Conservation (phyloP, 1,140 invertebrate genomes). For the Panagrolaimus sp. region DNA sequence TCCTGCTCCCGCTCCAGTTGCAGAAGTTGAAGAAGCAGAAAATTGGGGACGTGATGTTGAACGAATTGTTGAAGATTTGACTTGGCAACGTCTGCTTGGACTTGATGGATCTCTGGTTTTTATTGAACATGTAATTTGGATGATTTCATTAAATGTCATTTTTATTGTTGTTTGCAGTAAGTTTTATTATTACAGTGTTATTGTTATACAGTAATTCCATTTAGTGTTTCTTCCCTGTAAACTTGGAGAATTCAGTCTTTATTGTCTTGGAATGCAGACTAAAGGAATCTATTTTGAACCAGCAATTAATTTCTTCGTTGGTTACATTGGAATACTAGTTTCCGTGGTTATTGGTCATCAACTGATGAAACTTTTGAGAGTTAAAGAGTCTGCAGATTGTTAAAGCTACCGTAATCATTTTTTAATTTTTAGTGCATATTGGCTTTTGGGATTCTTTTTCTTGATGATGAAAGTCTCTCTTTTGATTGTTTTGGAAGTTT, state of each 20-base stretch:
- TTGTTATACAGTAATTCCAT: conserved; percentile 10
- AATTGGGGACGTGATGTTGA: conserved; percentile 74
- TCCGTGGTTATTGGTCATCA: conserved; percentile 77
- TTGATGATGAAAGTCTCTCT: conserved; percentile 90
- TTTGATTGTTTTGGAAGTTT: conserved; percentile 86
- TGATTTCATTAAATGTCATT: conserved; percentile 88
- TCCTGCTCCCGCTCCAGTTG: conserved; percentile 29
- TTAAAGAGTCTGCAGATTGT: conserved; percentile 66
- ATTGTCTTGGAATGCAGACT: conserved; percentile 72
- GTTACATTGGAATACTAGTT: conserved; percentile 83
- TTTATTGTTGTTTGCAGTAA: conserved; percentile 76
- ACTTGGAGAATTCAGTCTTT: conserved; percentile 79
- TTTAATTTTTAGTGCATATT: conserved; percentile 64
- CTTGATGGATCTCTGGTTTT: conserved; percentile 93
- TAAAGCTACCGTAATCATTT: not conserved
- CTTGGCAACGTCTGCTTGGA: conserved; percentile 90
- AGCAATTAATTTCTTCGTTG: conserved; percentile 63
- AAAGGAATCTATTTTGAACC: conserved; percentile 70
- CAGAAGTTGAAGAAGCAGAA: conserved; percentile 39
- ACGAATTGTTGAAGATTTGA: conserved; percentile 88
- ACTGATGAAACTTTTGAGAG: conserved; percentile 67
- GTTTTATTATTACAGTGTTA: conserved; percentile 18
- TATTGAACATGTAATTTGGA: conserved; percentile 97
- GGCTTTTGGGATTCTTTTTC: conserved; percentile 85
- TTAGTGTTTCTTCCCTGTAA: conserved; percentile 92